Percentiles rank a stretch among this genome's conserved stretches.
phyloP scores from a whole-genome alignment of 2,888 invertebrate species.

The Ferdinandea cuprea region DNA sequence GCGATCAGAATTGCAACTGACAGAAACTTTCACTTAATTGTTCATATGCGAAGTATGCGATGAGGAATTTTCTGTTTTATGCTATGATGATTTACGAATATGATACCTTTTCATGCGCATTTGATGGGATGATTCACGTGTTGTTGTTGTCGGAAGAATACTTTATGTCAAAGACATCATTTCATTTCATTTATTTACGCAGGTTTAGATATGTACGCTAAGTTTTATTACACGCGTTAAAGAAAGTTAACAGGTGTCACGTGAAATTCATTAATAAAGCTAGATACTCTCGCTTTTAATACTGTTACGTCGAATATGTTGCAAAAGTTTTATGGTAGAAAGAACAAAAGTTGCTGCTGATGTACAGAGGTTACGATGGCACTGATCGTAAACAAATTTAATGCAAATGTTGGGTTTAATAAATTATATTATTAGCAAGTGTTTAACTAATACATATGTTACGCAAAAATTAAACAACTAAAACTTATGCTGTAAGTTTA shows the following conservation, averaged over 20 bases:
- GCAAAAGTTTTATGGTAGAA: no score
- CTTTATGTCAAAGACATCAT: conserved; percentile 42
- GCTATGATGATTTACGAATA: conserved; percentile 1
- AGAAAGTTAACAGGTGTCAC: conserved; percentile 60
- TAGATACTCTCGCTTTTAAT: conserved; percentile 14
- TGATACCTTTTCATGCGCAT: conserved; percentile 31
- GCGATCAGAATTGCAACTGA: conserved; percentile 67
- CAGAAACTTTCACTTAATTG: conserved; percentile 71
- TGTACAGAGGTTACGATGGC: no score
- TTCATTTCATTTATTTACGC: conserved; percentile 14
- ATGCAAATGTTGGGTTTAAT: no score
- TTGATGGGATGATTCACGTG: conserved; percentile 59
- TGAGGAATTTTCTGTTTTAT: conserved; percentile 45
- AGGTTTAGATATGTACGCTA: no score
- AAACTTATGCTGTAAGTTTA: no score
- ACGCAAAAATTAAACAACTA: no score
- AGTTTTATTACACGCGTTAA: conserved; percentile 35
- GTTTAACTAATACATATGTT: no score
- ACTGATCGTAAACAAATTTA: no score
- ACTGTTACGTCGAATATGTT: background rate
- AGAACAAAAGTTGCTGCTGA: no score
- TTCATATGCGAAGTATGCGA: conserved; percentile 62
- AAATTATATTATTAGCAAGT: no score
- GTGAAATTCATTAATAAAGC: conserved; percentile 14
- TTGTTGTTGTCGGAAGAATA: conserved; percentile 37